These are phyloP conservation scores for Cristatella mucedo DNA, from an alignment of 2,888 invertebrate species.

Conservation along the genomic window DNA sequence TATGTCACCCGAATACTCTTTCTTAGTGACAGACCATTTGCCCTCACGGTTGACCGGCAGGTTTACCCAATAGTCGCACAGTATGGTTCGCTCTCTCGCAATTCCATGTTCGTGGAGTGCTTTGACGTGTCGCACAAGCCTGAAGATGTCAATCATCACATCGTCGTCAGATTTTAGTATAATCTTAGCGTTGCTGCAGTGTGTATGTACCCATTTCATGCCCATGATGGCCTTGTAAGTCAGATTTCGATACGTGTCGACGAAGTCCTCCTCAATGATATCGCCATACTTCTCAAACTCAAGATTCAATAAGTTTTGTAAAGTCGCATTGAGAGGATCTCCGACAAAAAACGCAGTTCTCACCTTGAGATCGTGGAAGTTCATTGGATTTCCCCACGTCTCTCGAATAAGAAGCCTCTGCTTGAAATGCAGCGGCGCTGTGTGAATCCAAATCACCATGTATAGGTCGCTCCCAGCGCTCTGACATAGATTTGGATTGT, in stretches of 20 bases:
- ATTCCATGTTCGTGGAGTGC: constrained; percentile 14
- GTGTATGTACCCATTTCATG: constrained; percentile 35
- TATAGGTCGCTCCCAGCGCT: not conserved
- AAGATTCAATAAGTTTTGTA: constrained; percentile 21
- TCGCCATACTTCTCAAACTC: constrained; percentile 29
- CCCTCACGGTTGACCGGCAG: constrained; percentile 39
- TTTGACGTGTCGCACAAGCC: constrained; percentile 17
- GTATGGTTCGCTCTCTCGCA: constrained; percentile 15
- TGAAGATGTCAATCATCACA: constrained; percentile 42
- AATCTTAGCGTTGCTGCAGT: constrained; percentile 30
- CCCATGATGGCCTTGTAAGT: constrained; percentile 40
- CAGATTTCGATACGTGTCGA: constrained; percentile 39
- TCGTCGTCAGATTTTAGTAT: constrained; percentile 41
- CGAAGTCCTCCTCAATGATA: constrained; percentile 35
- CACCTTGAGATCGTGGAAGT: constrained; percentile 11
- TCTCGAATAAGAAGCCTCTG: constrained; percentile 27
- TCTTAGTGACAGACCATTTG: constrained; percentile 38
- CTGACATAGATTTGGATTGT: constrained; percentile 1
- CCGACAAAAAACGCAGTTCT: constrained; percentile 32
- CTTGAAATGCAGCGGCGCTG: constrained; percentile 29
- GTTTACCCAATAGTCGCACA: constrained; percentile 34
- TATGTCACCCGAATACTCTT: constrained; percentile 33
- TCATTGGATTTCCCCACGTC: constrained; percentile 26
- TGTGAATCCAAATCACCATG: constrained; percentile 30
- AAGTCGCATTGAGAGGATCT: constrained; percentile 14